Evolutionary conservation across 2,113 vertebrate species (phyloP), one percentile per base, ranked within the genome.

Genomic region (Cephalopterus ornatus): DNA sequence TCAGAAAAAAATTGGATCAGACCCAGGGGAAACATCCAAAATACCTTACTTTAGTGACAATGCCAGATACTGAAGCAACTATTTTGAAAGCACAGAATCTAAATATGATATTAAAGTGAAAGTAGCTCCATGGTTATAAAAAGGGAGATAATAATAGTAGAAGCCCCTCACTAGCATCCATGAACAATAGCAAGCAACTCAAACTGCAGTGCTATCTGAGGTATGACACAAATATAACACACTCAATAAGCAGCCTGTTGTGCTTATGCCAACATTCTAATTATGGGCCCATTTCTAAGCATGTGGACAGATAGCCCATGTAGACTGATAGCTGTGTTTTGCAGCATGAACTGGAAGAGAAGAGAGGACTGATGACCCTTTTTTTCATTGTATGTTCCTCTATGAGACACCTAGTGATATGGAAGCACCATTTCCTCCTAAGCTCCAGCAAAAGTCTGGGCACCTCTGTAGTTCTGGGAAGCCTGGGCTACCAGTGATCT

Each of bases 1-100:
- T 66, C 23, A 62, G 37, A 62, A 80, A 80, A 88, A 84, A 89
- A 73, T 26, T 80, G 80, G 46, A 84, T 84, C 63, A 80, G 84
- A 91, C 86, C 73, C 93, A 92, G 52, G 93, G 93, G 87, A 92
- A 86, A 74, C 65, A 80, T 49, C 63, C 42, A 86, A 89, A 97
- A 94, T 96, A 74, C 82, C 73, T 92, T 74, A 53, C 32, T 91
- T 58, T 80, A 94, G 91, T 71, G 89, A 86, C 86, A 95, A 33
- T 0, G 11, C 20, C 89, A 87, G 89, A 35, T 84, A 46, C 55
- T 49, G 72, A 55, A 89, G 84, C 92, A 95, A 94, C 91, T 95
- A 77, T 62, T 94, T 84, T 46, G 76, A 94, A 89, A 94, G 76
- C 42, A 83, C 2, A 3, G 76, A 41, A 84, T 86, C 94, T 86